Percentiles rank a stretch among this genome's conserved stretches.
These are phyloP conservation scores for Drosophila emarginata DNA, from an alignment of 2,888 invertebrate genomes.

Conservation along the genomic window DNA sequence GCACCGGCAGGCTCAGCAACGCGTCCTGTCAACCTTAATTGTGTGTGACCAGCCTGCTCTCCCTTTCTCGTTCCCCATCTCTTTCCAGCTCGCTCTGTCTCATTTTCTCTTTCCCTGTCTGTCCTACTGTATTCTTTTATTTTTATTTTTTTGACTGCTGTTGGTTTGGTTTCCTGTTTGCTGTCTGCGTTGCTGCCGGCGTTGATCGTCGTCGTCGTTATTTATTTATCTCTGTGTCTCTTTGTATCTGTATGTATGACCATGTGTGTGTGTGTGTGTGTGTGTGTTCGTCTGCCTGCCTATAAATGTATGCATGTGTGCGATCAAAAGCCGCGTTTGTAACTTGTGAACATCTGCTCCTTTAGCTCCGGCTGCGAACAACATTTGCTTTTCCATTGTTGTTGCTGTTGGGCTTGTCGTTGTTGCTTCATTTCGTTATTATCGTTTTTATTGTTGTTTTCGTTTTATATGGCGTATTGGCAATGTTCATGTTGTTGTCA, in stretches of 20 bases:
- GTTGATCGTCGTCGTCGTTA: slow-evolving; percentile 66
- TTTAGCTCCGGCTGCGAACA: slow-evolving; percentile 55
- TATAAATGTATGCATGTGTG: slow-evolving; percentile 32
- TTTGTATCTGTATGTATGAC: slow-evolving; percentile 34
- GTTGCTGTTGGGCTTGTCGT: slow-evolving; percentile 37
- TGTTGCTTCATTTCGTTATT: slow-evolving; percentile 68
- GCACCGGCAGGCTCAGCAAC: slow-evolving; percentile 36
- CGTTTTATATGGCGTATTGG: slow-evolving; percentile 66
- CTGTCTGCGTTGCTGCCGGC: slow-evolving; percentile 47
- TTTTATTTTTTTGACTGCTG: slow-evolving; percentile 25
- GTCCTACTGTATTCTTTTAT: slow-evolving; percentile 9
- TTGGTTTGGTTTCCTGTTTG: slow-evolving; percentile 71
- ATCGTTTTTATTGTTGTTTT: slow-evolving; percentile 74
- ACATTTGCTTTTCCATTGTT: slow-evolving; percentile 61
- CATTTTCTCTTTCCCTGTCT: slow-evolving; percentile 16
- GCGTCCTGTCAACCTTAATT: slow-evolving; percentile 74
- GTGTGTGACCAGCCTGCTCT: slow-evolving; percentile 58
- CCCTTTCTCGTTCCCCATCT: slow-evolving; percentile 33
- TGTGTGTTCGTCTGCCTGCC: slow-evolving; percentile 15
- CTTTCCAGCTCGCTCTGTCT: slow-evolving; percentile 36
- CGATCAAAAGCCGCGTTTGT: slow-evolving; percentile 58
- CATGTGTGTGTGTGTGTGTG: slow-evolving; percentile 11
- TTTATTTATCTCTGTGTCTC: slow-evolving; percentile 75
- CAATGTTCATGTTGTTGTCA: slow-evolving; percentile 33
- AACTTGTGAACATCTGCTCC: slow-evolving; percentile 82